Base-by-base conservation (phyloP, 1,140 invertebrate species). In the Zaprionus camerounensis region DNA sequence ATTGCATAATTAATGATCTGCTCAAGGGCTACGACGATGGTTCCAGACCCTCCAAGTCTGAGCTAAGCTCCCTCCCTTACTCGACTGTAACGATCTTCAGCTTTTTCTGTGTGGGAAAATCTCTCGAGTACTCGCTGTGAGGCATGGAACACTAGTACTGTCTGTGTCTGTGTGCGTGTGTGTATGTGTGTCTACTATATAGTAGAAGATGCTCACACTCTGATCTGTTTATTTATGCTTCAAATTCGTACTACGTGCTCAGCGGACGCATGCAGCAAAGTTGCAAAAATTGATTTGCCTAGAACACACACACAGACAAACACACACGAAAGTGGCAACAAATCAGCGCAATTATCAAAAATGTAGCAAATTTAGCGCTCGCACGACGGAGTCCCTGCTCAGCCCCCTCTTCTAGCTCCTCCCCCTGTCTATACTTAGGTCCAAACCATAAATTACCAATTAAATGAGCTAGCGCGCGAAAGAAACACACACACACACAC, bases 1-100 rank as follows among this genome's bases (percentile, higher is more conserved):
- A 90, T 88, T 88, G 85, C 85, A 88, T 88, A 90, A 90, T 85
- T 90, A 91, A 90, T 90, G 86, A 90, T 75, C 63, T 28, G 62
- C 31, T 65, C 53, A 71, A 76, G 73, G 26, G 73, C 59, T 15
- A 20, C 13, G 20, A 22, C 26, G 28, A 17, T 53, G 46, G 22
- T 17, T 66, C n/a, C 58, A 38, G 58, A 62, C 70, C 57, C 70
- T 78, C 66, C 49, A 38, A 38, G 58, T 17, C 46, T 58, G 61
- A 68, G n/a, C 13, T 34, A 26, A 61, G n/a, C 13, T 24, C 53
- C 22, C 3, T 26, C 44, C 15, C 58, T 20, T 28, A 59, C 34
- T 67, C 20, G 70, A 79, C 68, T 74, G 81, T 81, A 84, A 79
- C 78, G 74, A 82, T 73, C 22, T 63, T 72, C 13, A 22, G 36